Conservation (phyloP, 1,140 invertebrate genomes). For the Colletes gigas region DNA sequence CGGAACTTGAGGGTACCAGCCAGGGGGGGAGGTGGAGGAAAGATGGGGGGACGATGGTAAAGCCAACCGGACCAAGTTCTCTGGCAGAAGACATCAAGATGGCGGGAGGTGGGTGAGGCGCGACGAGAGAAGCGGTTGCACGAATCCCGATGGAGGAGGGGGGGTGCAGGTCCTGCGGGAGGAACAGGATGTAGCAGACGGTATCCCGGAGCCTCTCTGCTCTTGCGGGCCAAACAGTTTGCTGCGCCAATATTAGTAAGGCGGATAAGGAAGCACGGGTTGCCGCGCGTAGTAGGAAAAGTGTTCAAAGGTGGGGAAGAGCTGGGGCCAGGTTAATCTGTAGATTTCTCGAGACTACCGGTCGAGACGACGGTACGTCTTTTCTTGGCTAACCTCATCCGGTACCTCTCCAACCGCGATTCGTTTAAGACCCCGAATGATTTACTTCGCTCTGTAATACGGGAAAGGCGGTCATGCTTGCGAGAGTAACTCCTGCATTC, state of each 20-base stretch:
- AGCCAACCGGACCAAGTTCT: constrained; percentile 41
- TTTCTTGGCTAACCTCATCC: constrained; percentile 62
- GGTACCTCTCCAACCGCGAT: constrained; percentile 45
- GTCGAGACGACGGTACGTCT: constrained; percentile 56
- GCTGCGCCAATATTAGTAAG: constrained; percentile 70
- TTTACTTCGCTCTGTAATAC: constrained; percentile 44
- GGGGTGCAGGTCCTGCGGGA: constrained; percentile 11
- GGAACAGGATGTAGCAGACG: constrained; percentile 30
- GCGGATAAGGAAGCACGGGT: constrained; percentile 51
- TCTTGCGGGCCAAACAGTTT: constrained; percentile 70
- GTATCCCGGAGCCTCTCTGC: constrained; percentile 39
- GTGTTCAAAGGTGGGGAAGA: constrained; percentile 13
- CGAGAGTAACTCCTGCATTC: background rate
- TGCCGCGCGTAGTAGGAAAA: constrained; percentile 7
- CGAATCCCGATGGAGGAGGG: background rate
- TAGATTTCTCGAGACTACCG: constrained; percentile 60
- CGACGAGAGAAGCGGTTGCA: constrained; percentile 4
- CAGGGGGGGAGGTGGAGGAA: background rate
- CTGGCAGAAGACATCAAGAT: constrained; percentile 13
- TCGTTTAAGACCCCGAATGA: constrained; percentile 59
- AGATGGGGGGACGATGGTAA: constrained; percentile 34
- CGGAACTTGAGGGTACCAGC: constrained; percentile 66
- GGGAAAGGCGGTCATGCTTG: constrained; percentile 6
- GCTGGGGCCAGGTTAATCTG: constrained; percentile 51
- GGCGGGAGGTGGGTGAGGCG: background rate